Conservation (phyloP, 1,140 invertebrate genomes). For the Eumeta japonica region DNA sequence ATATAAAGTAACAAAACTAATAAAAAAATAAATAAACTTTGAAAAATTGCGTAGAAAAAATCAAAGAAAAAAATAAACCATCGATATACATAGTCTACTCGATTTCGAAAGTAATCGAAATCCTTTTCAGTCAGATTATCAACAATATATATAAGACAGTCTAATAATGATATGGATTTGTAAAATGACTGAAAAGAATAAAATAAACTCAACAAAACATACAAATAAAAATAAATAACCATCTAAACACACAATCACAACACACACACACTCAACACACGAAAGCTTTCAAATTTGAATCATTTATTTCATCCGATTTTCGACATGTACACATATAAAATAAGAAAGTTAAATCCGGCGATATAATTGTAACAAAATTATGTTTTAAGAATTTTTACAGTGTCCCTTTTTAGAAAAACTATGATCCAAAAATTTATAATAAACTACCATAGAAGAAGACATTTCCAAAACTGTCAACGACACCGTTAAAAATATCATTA, state of each 20-base stretch:
- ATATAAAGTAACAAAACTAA: conserved; percentile 8
- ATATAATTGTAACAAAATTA: too few species aligned
- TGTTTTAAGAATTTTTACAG: too few species aligned
- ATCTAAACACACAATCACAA: background rate
- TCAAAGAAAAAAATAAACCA: too few species aligned
- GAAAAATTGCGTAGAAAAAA: too few species aligned
- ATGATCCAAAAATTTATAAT: too few species aligned
- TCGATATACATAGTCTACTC: background rate
- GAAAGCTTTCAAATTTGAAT: background rate
- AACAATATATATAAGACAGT: conserved; percentile 11
- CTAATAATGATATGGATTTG: conserved; percentile 14
- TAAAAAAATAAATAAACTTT: conserved; percentile 6
- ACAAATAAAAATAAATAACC: conserved; percentile 24
- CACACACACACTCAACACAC: conserved; percentile 1
- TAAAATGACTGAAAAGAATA: conserved; percentile 33
- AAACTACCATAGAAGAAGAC: too few species aligned
- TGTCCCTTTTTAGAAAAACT: too few species aligned
- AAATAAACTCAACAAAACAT: conserved; percentile 11
- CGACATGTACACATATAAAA: too few species aligned
- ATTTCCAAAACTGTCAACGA: background rate
- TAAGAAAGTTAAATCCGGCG: too few species aligned
- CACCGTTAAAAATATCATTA: background rate
- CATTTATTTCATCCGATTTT: background rate
- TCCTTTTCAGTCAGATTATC: conserved; percentile 40
- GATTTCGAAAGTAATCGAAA: background rate